These are phyloP conservation scores for Torymus auratus DNA, from an alignment of 2,888 invertebrate genomes.

Conservation along the genomic window DNA sequence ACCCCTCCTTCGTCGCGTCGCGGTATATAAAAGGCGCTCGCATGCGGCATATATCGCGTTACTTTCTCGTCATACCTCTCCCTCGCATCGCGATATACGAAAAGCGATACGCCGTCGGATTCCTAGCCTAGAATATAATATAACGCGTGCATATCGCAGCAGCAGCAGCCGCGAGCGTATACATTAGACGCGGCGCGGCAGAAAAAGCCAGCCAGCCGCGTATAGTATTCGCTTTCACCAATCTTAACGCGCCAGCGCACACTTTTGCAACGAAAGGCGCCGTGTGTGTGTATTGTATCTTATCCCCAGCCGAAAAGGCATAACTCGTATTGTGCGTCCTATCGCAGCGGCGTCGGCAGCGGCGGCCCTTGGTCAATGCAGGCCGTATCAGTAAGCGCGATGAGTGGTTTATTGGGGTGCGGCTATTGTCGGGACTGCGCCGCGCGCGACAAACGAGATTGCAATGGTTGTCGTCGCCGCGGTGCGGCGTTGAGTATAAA, in stretches of 20 bases:
- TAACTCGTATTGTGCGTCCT: neutral
- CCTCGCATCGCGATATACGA: neutral
- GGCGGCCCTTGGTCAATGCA: too few relatives aligned
- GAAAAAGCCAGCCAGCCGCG: neutral
- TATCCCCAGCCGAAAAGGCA: conserved; percentile 1
- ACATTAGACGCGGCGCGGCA: neutral
- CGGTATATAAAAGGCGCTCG: too few relatives aligned
- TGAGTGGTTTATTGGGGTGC: too few relatives aligned
- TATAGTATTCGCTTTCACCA: neutral
- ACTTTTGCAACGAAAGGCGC: too few relatives aligned
- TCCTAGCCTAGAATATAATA: neutral
- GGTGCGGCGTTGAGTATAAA: too few relatives aligned
- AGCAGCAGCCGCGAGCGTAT: neutral
- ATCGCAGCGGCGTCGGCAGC: neutral
- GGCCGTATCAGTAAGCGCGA: too few relatives aligned
- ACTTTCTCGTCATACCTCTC: too few relatives aligned
- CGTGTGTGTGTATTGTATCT: neutral
- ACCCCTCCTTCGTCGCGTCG: too few relatives aligned
- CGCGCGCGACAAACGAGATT: too few relatives aligned
- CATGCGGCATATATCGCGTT: too few relatives aligned
- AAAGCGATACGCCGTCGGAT: conserved; percentile 14
- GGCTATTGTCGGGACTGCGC: too few relatives aligned
- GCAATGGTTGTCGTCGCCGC: too few relatives aligned
- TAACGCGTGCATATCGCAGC: neutral
- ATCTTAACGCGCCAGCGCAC: neutral